Conservation (phyloP, 1,140 invertebrate species). For the Caerostris darwini region DNA sequence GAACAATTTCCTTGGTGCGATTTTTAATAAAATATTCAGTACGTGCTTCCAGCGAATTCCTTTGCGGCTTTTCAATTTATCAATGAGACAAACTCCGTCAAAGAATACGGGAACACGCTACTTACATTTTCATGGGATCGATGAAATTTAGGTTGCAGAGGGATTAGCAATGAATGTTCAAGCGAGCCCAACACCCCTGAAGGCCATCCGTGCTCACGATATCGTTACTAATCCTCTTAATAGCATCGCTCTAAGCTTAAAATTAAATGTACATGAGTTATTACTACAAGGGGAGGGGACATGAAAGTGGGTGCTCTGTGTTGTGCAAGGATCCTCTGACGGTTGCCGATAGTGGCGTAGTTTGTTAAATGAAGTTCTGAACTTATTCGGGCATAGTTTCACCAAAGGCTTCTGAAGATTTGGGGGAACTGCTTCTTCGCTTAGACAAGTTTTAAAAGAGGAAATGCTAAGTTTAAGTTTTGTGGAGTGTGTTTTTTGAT, state of each 20-base stretch:
- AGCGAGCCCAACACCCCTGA: slow-evolving; percentile 42
- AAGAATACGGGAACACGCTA: slow-evolving; percentile 12
- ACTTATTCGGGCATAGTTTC: slow-evolving; percentile 59
- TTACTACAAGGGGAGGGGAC: slow-evolving; percentile 13
- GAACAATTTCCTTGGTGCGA: not conserved
- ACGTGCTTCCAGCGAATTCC: not conserved
- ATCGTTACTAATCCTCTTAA: slow-evolving; percentile 71
- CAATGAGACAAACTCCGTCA: slow-evolving; percentile 6
- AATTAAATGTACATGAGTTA: slow-evolving; percentile 77
- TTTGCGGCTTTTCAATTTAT: slow-evolving; percentile 42
- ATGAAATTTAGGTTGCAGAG: slow-evolving; percentile 36
- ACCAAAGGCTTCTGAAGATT: not conserved
- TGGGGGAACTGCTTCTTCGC: not conserved
- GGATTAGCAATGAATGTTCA: slow-evolving; percentile 66
- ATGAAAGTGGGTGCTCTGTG: not conserved
- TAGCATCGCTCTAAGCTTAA: slow-evolving; percentile 70
- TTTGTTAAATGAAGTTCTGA: slow-evolving; percentile 62
- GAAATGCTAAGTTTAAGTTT: not conserved
- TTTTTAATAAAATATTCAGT: slow-evolving; percentile 31
- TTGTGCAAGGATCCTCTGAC: slow-evolving; percentile 21
- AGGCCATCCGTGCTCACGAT: slow-evolving; percentile 26
- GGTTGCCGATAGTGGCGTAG: slow-evolving; percentile 50
- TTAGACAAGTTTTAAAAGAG: not conserved
- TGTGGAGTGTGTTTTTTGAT: not conserved
- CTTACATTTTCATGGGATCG: slow-evolving; percentile 41